These are phyloP conservation scores for Orthonevra nobilis DNA, from an alignment of 2,888 invertebrate species.

Conservation along the genomic window DNA sequence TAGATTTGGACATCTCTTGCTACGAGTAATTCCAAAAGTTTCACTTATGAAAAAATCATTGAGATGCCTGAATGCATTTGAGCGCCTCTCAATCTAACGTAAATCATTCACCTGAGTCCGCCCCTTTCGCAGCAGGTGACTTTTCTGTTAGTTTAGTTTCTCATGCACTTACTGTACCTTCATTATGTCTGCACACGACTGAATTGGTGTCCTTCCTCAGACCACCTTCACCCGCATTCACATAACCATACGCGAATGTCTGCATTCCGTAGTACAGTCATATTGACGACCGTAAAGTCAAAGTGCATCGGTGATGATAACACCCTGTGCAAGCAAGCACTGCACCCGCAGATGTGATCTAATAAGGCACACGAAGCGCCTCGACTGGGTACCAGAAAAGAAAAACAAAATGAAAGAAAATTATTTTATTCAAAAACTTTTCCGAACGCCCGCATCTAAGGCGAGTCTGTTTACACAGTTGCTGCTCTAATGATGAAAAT, in stretches of 20 bases:
- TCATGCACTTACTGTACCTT: constrained; percentile 8
- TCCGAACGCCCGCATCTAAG: constrained; percentile 30
- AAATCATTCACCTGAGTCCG: too few relatives aligned
- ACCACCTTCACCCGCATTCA: not conserved
- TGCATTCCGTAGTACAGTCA: constrained; percentile 7
- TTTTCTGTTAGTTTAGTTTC: constrained; percentile 6
- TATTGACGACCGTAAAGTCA: constrained; percentile 51
- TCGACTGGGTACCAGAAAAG: constrained; percentile 14
- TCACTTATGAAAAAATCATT: too few relatives aligned
- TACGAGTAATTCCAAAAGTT: too few relatives aligned
- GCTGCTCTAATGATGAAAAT: constrained; percentile 27
- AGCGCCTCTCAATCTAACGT: too few relatives aligned
- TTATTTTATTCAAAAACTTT: constrained; percentile 29
- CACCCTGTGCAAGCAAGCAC: constrained; percentile 12
- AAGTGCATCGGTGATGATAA: constrained; percentile 36
- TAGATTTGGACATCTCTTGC: too few relatives aligned
- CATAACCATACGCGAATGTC: constrained; percentile 25
- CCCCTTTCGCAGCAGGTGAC: not conserved
- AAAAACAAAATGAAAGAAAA: constrained; percentile 31
- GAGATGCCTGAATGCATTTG: too few relatives aligned
- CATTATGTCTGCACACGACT: not conserved
- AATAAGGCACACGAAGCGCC: constrained; percentile 37
- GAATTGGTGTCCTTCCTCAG: constrained; percentile 3
- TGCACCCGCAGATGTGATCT: constrained; percentile 9
- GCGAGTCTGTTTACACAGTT: constrained; percentile 50